These are phyloP conservation scores for Cheilosia variabilis DNA, from an alignment of 2,888 invertebrate species.

Conservation along the genomic window DNA sequence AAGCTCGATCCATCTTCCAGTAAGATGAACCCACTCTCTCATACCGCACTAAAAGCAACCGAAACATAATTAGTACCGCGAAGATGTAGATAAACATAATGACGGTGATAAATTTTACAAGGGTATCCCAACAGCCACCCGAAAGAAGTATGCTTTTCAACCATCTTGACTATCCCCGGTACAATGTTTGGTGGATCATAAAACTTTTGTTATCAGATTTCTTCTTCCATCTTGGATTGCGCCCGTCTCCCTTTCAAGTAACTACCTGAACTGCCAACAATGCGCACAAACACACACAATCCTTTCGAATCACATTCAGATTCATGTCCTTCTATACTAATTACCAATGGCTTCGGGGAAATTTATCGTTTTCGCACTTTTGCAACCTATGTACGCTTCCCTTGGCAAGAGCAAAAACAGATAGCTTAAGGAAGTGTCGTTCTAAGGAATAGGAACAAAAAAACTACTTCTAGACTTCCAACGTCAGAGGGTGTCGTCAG, in stretches of 20 bases:
- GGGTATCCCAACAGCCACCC: background rate
- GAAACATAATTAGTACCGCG: slow-evolving; percentile 17
- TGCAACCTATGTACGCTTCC: slow-evolving; percentile 3
- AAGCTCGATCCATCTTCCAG: background rate
- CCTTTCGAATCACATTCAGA: background rate
- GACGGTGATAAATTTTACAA: slow-evolving; percentile 12
- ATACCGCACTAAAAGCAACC: slow-evolving; percentile 31
- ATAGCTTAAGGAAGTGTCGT: slow-evolving; percentile 3
- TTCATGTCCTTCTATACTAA: slow-evolving; percentile 24
- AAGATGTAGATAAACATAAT: slow-evolving; percentile 43
- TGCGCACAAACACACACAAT: background rate
- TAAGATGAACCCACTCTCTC: slow-evolving; percentile 12
- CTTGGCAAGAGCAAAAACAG: background rate
- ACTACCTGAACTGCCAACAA: slow-evolving; percentile 43
- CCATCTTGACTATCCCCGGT: slow-evolving; percentile 13
- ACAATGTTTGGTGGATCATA: slow-evolving; percentile 57
- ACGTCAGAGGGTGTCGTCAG: slow-evolving; percentile 10
- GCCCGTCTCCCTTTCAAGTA: slow-evolving; percentile 23
- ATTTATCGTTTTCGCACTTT: slow-evolving; percentile 60
- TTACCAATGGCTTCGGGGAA: slow-evolving; percentile 46
- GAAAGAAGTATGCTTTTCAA: background rate
- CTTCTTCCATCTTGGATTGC: background rate
- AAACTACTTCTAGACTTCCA: slow-evolving; percentile 1
- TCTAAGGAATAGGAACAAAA: background rate
- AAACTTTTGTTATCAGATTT: slow-evolving; percentile 48